Base-by-base conservation (phyloP, 64 coral and sea anemone species). In the Actinia tenebrosa region DNA sequence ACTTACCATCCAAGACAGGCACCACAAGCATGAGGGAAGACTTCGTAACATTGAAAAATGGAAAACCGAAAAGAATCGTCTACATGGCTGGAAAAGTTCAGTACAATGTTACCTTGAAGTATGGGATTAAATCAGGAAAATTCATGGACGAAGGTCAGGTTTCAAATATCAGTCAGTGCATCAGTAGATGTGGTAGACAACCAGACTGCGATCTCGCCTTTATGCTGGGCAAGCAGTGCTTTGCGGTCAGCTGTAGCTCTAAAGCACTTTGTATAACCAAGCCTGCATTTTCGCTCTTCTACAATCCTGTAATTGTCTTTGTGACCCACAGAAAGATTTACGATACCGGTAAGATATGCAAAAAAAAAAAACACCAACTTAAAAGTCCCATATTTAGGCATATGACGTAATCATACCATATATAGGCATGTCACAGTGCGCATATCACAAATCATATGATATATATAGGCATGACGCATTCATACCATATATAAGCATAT, bases 171-270 rank as follows among this genome's bases (percentile, higher is more conserved):
- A 86, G 45, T 0, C 91, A 98, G 22, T 98, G 95, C 53, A 86
- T 89, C 0, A 66, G 86, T 14, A 75, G 72, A 8, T 98, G 95
- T 20, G 95, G 95, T 5, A 88, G 79, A 86, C 64, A 84, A 19
- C 75, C 81, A 77, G 89, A 53, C 47, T 98, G 95, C 17, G 92
- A 93, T 56, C 78, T 98, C 13, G 95, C 95, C 10, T 98, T 98
- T 45, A 98, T 98, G 95, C 89, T 98, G 45, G 92, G 95, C 42
- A 82, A 89, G 5, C 89, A 98, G 78, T 98, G 95, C 86, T 98
- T 94, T 23, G 79, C 94, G 56, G 94, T 96, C 8, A 85, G 89
- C 10, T 96, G 94, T 87, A 93, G 86, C 61, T 89, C 80, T 22
- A 77, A 89, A 16, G 85, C 75, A 3, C n/a, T 86, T 10, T 96